Percentiles rank a stretch among this genome's conserved stretches.
These are phyloP conservation scores for Ondatra zibethicus DNA, from an alignment of 2,113 vertebrate species.

Conservation along the genomic window DNA sequence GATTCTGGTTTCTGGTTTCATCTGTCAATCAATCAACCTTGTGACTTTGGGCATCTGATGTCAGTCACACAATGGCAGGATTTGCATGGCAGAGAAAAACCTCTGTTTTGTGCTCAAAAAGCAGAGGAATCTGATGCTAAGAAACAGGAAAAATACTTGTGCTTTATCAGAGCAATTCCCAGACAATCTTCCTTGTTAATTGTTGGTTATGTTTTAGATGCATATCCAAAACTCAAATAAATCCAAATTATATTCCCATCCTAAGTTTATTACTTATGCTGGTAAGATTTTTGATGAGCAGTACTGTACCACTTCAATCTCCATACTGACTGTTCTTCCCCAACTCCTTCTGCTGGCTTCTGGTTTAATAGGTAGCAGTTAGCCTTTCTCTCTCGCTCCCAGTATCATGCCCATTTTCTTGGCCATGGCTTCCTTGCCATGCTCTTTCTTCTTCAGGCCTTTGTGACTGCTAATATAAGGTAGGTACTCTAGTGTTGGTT, in stretches of 20 bases:
- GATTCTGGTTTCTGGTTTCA: not conserved
- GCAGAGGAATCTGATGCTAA: not conserved
- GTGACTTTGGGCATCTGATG: not conserved
- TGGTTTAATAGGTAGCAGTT: not conserved
- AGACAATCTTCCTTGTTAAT: not conserved
- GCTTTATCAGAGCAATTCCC: not conserved
- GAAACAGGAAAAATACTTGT: not conserved
- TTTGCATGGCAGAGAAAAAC: not conserved
- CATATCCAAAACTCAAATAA: not conserved
- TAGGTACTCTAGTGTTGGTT: not conserved
- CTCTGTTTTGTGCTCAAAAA: not conserved
- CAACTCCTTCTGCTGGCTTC: rapidly evolving
- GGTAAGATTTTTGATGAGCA: not conserved
- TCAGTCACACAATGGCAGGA: not conserved
- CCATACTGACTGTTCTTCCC: not conserved
- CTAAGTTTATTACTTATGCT: not conserved
- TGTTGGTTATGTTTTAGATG: not conserved
- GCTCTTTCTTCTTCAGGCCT: not conserved
- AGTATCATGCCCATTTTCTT: not conserved
- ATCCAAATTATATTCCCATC: not conserved
- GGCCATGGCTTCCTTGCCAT: not conserved
- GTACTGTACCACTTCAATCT: rapidly evolving
- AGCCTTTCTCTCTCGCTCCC: not conserved
- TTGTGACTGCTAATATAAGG: not conserved
- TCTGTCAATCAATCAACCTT: not conserved